Evolutionary conservation across 1,140 invertebrate genomes (phyloP), one percentile per base, ranked within the genome.

Genomic region (Oppia nitens): DNA sequence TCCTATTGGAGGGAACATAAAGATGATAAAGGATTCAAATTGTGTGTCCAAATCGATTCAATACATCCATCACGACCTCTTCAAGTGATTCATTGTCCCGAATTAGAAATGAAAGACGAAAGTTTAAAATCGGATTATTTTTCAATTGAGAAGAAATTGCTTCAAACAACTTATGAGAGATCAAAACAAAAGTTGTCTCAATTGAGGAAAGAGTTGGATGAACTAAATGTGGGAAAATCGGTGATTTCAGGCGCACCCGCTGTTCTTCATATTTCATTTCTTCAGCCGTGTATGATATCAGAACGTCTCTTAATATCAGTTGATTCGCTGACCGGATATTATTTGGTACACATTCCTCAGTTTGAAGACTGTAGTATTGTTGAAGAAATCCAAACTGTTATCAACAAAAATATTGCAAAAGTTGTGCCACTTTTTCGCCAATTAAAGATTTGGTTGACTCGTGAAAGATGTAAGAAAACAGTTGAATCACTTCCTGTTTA

Each of bases 141-240:
- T 1, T 95, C 90, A 1, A 87, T 98, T 79, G 91, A 96, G 74
- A 81, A 87, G 49, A 74, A 97, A 49, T 74, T 98, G n/a, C 89
- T 95, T n/a, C 88, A 95, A 67, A 97, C 92, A 0, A 92, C 97
- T 66, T 92, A 96, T 70, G 83, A 95, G 26, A 77, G 94, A 59
- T 91, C 89, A 0, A 78, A 83, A 54, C 83, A 81, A 63, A 76
- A 88, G 21, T 74, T 95, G 4, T 77, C 77, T 29, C 85, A 92
- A 67, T 77, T 94, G n/a, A 85, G 85, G 70, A 80, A 84, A 60
- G 81, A 87, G 67, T 68, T 89, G 28, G 67, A 74, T 61, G 77
- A 83, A 69, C 74, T 60, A 54, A 57, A 60, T 74, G n/a, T 78
- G 84, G 69, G 72, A 23, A 82, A 85, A 70, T 83, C 83, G 80